Evolutionary conservation across 2,113 vertebrate genomes (phyloP), one percentile per base, ranked within the genome.

Genomic region (Bujurquina vittata): DNA sequence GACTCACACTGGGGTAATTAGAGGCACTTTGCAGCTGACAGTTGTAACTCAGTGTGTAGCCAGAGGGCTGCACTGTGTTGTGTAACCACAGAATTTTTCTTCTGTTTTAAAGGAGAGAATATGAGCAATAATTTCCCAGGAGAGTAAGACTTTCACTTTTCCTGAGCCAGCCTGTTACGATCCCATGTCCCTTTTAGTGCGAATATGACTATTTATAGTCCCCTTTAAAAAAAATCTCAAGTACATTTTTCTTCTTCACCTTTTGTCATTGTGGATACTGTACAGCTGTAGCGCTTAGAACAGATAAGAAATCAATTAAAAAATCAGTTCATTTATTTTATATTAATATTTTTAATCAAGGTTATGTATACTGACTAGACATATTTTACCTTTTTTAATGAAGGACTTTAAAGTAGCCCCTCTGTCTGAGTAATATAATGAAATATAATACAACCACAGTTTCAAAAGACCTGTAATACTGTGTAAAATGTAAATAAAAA

Each of bases 1-100:
- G 84, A 79, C 77, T 56, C 88, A 90, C 80, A 81, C 62, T 81
- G 81, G 77, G 65, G 88, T 89, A 88, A 95, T 94, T 92, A 91
- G 75, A 84, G 69, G 22, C 77, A 85, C 83, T 88, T 76, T 86
- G 77, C 77, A 40, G 79, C 81, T 80, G 78, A 89, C 84, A 63
- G 79, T 87, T 91, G 81, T 77, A 81, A 80, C 90, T 85, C 73
- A 26, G 74, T 52, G 54, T 78, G 84, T 46, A 80, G 55, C 79
- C 78, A 77, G 69, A 84, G 65, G 82, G 76, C 80, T 83, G 20
- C 69, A 67, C 84, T 89, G 54, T 86, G 60, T 90, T 81, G 65
- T 78, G 58, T 84, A 90, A 83, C 75, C 43, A 72, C 65, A 52
- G 14, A 49, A 17, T 52, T 85, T 22, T 6, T 46, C 46, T 49